These are phyloP conservation scores for Cephus nigrinus DNA, from an alignment of 2,888 invertebrate species.

Conservation along the genomic window DNA sequence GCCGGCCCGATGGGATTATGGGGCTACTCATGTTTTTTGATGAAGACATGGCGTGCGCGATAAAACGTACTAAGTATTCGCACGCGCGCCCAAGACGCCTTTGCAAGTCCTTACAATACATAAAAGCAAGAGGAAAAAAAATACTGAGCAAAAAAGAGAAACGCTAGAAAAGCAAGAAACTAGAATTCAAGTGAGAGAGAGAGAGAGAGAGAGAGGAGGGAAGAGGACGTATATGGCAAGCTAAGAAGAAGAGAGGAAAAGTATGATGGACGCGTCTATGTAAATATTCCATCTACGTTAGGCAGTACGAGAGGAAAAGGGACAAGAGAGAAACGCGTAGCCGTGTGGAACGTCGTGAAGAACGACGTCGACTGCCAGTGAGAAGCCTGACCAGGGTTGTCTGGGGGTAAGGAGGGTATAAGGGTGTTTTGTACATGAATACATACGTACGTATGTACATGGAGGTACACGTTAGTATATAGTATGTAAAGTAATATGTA, in stretches of 20 bases:
- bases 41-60: not conserved
- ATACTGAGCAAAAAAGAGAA: not conserved
- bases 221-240: too few relatives aligned
- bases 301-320: not conserved
- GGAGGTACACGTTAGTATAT: not conserved
- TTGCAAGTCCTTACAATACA: not conserved
- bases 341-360: not conserved
- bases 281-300: not conserved
- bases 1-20: not conserved
- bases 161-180: not conserved
- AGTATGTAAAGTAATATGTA: constrained; percentile 19
- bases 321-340: not conserved
- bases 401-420: not conserved
- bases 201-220: too few relatives aligned
- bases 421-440: not conserved
- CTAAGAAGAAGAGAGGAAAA: not conserved
- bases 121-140: not conserved
- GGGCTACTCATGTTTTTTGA: not conserved
- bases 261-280: not conserved
- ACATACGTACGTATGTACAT: not conserved
- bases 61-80: not conserved
- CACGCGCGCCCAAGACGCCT: not conserved
- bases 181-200: not conserved
- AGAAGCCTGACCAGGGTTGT: not conserved
- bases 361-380: not conserved